Conservation (phyloP, 2,113 vertebrate genomes). For the Lates calcarifer region DNA sequence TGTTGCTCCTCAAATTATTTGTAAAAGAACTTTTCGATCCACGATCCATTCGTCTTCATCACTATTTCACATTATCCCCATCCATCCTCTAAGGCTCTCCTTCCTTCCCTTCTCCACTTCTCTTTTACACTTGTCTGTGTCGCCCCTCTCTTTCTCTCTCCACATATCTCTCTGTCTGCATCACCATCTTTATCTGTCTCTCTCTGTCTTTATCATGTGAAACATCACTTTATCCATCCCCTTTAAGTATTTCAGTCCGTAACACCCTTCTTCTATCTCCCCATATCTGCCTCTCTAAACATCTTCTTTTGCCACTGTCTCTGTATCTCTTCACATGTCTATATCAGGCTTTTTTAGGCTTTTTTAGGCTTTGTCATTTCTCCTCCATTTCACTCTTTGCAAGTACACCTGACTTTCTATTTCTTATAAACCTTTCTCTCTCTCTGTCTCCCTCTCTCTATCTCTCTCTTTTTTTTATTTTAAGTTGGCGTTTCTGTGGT, state of each 20-base stretch:
- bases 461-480: neutral
- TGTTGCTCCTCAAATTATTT: slow-evolving; percentile 4
- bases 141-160: slow-evolving; percentile 39
- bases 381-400: slow-evolving; percentile 4
- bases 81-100: slow-evolving; percentile 25
- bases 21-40: slow-evolving; percentile 16
- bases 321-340: slow-evolving; percentile 23
- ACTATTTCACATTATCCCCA: slow-evolving; percentile 17
- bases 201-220: slow-evolving; percentile 65
- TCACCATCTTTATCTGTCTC: slow-evolving; percentile 60
- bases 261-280: slow-evolving; percentile 63
- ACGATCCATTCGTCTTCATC: slow-evolving; percentile 35
- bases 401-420: neutral
- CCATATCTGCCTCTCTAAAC: slow-evolving; percentile 65
- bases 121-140: slow-evolving; percentile 45
- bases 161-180: slow-evolving; percentile 63
- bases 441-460: neutral
- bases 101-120: slow-evolving; percentile 17
- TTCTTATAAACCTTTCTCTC: neutral
- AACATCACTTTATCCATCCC: slow-evolving; percentile 65
- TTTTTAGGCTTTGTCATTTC: slow-evolving; percentile 1
- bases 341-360: neutral
- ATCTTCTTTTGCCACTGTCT: slow-evolving; percentile 41
- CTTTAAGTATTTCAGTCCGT: slow-evolving; percentile 62
- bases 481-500: slow-evolving; percentile 4